Evolutionary conservation across 2,113 vertebrate species (phyloP), one percentile per base, ranked within the genome.

Genomic region (Macheiramphus alcinus): DNA sequence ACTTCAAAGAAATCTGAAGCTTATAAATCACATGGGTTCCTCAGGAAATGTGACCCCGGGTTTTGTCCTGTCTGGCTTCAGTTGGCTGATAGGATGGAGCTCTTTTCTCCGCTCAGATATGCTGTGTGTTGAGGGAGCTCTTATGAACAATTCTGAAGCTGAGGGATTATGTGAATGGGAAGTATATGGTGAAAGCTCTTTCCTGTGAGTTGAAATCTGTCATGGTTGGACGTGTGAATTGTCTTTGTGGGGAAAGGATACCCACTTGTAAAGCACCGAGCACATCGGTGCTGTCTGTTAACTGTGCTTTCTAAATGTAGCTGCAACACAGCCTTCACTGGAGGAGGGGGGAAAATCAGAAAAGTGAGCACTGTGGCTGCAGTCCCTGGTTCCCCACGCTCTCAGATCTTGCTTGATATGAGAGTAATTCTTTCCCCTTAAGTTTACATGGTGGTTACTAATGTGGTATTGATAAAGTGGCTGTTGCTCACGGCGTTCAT

Each of bases 281-380:
- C 12, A 13, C 8, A 3, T 1, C 0, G 0, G 22, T 72, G 56
- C 65, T 10, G 2, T 47, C 58, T 8, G 10, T 56, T 85, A 7
- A 4, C 19, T 29, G 40, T n/a, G 50, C 66, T 65, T 84, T 40
- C 26, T 43, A 53, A 53, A 36, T 2, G 7, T 16, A 16, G 8
- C 34, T 56, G 50, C 42, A 27, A 7, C 14, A 10, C 0, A 13
- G 63, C 42, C 38, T 50, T 48, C 6, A 0, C 43, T 40, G 72
- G 58, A 66, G 25, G 45, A 67, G 31, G 2, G 4, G 32, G 12
- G 14, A 20, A 31, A 47, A 17, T 59, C 38, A 13, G 31, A 48
- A 32, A 66, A 11, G 6, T 4, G 38, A 61, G 65, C 3, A 1
- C 38, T 21, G 23, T 34, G 40, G 32, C 43, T 32, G 38, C 58